Percentiles rank a stretch among this genome's conserved stretches.
These are phyloP conservation scores for Luperina testacea DNA, from an alignment of 2,888 invertebrate genomes.

Conservation along the genomic window DNA sequence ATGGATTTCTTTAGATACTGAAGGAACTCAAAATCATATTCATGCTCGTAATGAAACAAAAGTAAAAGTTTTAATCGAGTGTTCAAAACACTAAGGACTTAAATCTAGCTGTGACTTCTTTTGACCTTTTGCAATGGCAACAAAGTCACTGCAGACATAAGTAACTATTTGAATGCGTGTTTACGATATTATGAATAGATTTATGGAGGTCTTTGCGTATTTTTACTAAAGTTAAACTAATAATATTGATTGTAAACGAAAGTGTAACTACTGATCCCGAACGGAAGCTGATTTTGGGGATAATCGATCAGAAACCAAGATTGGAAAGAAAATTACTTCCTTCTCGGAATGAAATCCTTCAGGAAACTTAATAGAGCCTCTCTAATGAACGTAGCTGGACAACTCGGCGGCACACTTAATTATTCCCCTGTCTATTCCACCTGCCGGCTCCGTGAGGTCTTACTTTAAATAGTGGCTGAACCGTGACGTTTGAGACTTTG, in stretches of 20 bases:
- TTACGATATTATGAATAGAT: conserved; percentile 13
- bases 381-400: conserved; percentile 30
- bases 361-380: conserved; percentile 25
- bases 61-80: background rate
- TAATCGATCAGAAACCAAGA: background rate
- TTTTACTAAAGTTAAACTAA: background rate
- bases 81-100: background rate
- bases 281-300: background rate
- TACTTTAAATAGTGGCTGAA: conserved; percentile 21
- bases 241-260: background rate
- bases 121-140: conserved; percentile 9
- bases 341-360: conserved; percentile 22
- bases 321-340: conserved; percentile 30
- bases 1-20: conserved; percentile 13
- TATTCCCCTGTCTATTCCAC: conserved; percentile 35
- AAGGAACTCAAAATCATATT: background rate
- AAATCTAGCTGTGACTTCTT: background rate
- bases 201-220: background rate
- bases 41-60: background rate
- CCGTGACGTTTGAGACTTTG: background rate
- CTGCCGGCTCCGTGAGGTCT: conserved; percentile 1
- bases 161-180: conserved; percentile 3
- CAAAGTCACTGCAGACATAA: background rate
- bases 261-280: background rate
- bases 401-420: conserved; percentile 42